A percentile compares a stretch with the other conserved stretches of the same genome.
Evolutionary conservation across 2,113 vertebrate species (phyloP).

Genomic region (Eubucco bourcierii): DNA sequence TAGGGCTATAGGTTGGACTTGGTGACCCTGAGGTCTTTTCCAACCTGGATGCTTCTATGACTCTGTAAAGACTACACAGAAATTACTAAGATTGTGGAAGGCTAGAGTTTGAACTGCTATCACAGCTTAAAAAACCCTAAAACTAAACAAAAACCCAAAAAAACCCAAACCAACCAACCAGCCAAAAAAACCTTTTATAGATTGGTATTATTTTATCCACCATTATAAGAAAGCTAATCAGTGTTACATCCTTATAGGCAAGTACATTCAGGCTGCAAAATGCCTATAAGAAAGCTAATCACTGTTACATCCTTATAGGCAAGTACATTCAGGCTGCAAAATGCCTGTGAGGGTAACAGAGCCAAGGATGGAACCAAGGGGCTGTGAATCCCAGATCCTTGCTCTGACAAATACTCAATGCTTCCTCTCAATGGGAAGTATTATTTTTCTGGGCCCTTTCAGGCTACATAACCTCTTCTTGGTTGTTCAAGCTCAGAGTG

Average conservation of each 20-base stretch:
- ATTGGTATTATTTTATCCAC: neutral
- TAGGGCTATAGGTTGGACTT: too few relatives aligned
- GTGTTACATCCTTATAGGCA: neutral
- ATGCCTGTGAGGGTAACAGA: neutral
- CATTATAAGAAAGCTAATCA: neutral
- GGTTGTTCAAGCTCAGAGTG: neutral
- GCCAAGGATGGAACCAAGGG: neutral
- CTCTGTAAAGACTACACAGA: neutral
- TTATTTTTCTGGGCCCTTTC: neutral
- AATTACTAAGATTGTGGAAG: neutral
- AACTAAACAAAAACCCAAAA: too few relatives aligned
- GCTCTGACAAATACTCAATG: neutral
- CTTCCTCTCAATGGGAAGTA: neutral
- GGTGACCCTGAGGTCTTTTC: too few relatives aligned
- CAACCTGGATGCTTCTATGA: too few relatives aligned
- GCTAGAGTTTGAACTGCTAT: neutral
- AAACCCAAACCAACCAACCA: neutral
- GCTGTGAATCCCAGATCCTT: neutral
- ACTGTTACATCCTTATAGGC: neutral
- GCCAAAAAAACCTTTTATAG: neutral
- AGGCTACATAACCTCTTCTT: neutral
- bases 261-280: neutral
- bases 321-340: neutral
- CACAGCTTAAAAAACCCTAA: neutral
- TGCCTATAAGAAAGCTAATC: neutral